Evolutionary conservation across 2,888 invertebrate species (phyloP), one percentile per base, ranked within the genome.

Genomic region (Oscheius onirici): DNA sequence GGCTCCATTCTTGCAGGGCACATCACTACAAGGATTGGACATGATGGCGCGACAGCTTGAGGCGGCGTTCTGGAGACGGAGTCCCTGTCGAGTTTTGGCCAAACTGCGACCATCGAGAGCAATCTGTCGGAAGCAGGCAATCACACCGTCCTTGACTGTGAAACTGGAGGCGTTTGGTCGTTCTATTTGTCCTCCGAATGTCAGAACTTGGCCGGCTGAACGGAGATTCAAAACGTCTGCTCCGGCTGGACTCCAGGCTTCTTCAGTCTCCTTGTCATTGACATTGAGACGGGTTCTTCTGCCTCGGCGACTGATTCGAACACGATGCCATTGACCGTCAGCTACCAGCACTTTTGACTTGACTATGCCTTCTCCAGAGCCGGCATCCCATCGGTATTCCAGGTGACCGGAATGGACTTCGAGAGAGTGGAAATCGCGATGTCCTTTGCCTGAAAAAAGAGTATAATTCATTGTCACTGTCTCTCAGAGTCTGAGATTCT

Each of bases 61-160:
- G 17, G 69, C 58, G 11, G 75, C 77, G 17, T 73, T 75, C 22
- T 69, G 75, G n/a, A 77, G 60, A 20, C 74, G 74, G 49, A 79
- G 70, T n/a, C 77, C 77, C 44, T 77, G 77, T 54, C 79, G 51
- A 0, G 79, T 79, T 57, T 79, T 79, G 15, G 73, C 72, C 15
- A 79, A 66, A 34, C 71, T 69, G 34, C 71, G 52, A 24, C 77
- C 77, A 49, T 79, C 92, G 61, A 96, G 91, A 72, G 92, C 90
- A 40, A 95, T 91, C 84, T 94, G 94, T 73, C 94, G 92, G 91
- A 97, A 92, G 88, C 97, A 97, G 1, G 96, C 97, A 70, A 93
- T 91, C 88, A 95, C 95, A 0, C 96, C 95, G 55, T 92, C 91
- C 57, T 92, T 92, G 60, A 95, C 57, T 90, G 40, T 34, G 17